Conservation (phyloP, 1,140 invertebrate genomes). For the Drosophila repleta region DNA sequence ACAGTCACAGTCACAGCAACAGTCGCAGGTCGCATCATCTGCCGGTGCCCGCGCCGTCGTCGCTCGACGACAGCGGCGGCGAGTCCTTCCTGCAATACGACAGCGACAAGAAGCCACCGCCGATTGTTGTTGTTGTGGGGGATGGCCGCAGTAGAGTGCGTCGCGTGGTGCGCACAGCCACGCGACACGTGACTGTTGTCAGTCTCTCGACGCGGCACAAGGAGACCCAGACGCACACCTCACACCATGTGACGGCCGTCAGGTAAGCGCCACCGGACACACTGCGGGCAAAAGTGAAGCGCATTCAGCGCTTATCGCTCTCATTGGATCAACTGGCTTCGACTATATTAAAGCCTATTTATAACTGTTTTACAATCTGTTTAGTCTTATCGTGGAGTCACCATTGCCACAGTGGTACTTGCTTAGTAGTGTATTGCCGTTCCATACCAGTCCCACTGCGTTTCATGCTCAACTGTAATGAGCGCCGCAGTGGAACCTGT, state of each 20-base stretch:
- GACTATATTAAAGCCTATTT: slow-evolving; percentile 18
- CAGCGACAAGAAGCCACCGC: slow-evolving; percentile 74
- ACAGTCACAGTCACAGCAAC: slow-evolving; percentile 43
- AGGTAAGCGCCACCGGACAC: slow-evolving; percentile 66
- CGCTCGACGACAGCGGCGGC: slow-evolving; percentile 47
- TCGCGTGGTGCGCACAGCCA: slow-evolving; percentile 80
- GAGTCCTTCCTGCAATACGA: slow-evolving; percentile 83
- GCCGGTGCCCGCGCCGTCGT: slow-evolving; percentile 44
- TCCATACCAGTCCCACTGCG: slow-evolving; percentile 4
- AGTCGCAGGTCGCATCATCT: slow-evolving; percentile 66
- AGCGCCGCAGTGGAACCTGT: slow-evolving; percentile 13
- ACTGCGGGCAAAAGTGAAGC: background rate
- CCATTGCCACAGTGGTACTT: background rate
- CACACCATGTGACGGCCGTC: slow-evolving; percentile 83
- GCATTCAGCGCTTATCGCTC: slow-evolving; percentile 29
- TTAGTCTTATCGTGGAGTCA: background rate
- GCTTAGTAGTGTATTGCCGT: background rate
- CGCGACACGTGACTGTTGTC: slow-evolving; percentile 82
- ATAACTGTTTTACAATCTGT: slow-evolving; percentile 8
- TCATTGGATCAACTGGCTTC: slow-evolving; percentile 12
- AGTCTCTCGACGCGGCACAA: slow-evolving; percentile 83
- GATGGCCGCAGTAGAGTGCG: slow-evolving; percentile 81
- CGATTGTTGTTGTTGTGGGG: slow-evolving; percentile 83
- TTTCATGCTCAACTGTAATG: background rate
- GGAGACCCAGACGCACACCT: slow-evolving; percentile 83